Base-by-base conservation (phyloP, 1,140 invertebrate species). In the Euglossa dilemma region DNA sequence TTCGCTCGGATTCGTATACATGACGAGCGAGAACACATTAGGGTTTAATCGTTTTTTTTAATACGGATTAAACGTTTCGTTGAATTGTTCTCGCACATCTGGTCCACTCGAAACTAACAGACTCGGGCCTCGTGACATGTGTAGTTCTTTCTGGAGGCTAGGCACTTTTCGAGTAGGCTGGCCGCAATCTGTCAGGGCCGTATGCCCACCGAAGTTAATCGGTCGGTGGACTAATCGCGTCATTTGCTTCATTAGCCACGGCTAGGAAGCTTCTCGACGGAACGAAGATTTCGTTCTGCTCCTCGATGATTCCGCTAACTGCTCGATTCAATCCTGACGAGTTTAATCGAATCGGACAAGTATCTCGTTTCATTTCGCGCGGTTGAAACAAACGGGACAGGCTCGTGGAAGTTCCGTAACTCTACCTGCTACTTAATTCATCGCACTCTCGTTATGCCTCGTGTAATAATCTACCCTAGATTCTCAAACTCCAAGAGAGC, bases 101-200 rank as follows among this genome's bases (percentile, higher is more conserved):
- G 77, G 66, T 28, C 23, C 20, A 59, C 76, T 79, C 28, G 76
- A 50, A n/a, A 50, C 52, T 57, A 59, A 79, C 64, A n/a, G 66
- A 47, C 25, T 5, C 18, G 16, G 9, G n/a, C n/a, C 16, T 8
- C 50, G 50, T 25, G 63, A 69, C 76, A 78, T 25, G 76, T 69
- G 76, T 25, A n/a, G 2, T 57, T 47, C 52, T 78, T 69, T 79
- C n/a, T 23, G 18, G 16, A 16, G 52, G 36, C 0, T n/a, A 57
- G 5, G 50, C 8, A 70, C 52, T 79, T 70, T 70, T 79, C 50
- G 25, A 79, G 76, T n/a, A 25, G 76, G 36, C n/a, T 64, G 47
- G 52, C 16, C 76, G 64, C 64, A 69, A 78, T 78, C 76, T 78
- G 76, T 69, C 76, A 36, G 64, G 50, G 45, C 16, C n/a, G 57